Evolutionary conservation across 2,113 vertebrate species (phyloP).

Genomic region (Microtus montanus): DNA sequence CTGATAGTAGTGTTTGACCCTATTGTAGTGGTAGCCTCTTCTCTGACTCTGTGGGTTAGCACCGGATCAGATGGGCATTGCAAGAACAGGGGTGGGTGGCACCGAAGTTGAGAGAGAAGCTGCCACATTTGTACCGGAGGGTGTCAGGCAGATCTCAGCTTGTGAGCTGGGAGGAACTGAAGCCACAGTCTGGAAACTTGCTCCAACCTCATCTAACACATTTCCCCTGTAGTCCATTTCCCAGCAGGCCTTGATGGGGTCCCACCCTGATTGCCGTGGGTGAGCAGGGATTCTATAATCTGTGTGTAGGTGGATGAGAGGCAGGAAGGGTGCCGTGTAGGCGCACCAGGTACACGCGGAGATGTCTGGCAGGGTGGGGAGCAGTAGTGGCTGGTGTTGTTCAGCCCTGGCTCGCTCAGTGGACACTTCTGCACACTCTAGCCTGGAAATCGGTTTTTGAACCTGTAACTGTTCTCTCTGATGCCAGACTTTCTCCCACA

Average conservation of each 20-base stretch:
- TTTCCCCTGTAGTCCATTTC: not conserved
- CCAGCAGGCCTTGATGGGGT: not conserved
- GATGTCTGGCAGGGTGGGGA: accelerated
- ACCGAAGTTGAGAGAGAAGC: not conserved
- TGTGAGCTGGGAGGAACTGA: accelerated
- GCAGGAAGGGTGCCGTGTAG: accelerated
- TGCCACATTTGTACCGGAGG: accelerated
- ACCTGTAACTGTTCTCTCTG: not conserved
- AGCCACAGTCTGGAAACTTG: accelerated
- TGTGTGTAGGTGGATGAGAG: not conserved
- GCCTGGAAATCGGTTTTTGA: not conserved
- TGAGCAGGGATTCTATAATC: not conserved
- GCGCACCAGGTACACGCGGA: accelerated
- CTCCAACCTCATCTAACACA: not conserved
- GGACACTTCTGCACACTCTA: not conserved
- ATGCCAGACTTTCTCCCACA: not conserved
- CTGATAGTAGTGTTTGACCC: not conserved
- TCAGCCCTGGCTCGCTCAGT: not conserved
- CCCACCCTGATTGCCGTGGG: accelerated
- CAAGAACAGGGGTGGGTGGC: accelerated
- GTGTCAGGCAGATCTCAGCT: no score
- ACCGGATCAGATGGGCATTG: accelerated
- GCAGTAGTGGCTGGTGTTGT: accelerated
- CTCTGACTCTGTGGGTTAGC: accelerated
- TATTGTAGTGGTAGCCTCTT: not conserved